phyloP scores from a whole-genome alignment of 2,888 invertebrate species.

The Eulithis prunata region DNA sequence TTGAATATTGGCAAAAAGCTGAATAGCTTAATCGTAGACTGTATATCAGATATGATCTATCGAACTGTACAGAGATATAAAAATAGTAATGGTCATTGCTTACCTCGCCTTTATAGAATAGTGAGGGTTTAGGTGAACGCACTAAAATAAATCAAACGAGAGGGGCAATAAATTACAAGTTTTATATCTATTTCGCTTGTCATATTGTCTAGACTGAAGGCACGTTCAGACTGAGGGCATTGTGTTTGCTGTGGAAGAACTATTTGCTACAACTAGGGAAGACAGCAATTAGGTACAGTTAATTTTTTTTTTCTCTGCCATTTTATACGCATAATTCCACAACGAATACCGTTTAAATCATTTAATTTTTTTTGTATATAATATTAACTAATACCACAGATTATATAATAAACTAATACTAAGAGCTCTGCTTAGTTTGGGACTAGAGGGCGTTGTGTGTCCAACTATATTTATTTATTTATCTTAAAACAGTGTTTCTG shows the following conservation, averaged over 20 bases:
- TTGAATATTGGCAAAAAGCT: slow-evolving; percentile 23
- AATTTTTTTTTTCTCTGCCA: no score
- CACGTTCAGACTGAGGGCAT: not conserved
- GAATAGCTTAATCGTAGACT: not conserved
- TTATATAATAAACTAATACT: no score
- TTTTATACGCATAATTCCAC: no score
- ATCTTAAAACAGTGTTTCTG: no score
- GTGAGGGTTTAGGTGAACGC: not conserved
- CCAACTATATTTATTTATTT: no score
- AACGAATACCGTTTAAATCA: no score
- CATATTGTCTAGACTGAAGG: not conserved
- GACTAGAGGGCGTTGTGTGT: no score
- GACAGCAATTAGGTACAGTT: no score
- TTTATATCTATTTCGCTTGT: not conserved
- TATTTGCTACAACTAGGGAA: no score
- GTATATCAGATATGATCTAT: not conserved
- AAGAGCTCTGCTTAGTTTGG: no score
- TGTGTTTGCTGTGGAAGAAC: not conserved
- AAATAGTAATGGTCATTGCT: not conserved
- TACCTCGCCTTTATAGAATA: not conserved
- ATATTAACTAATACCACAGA: no score
- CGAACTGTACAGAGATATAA: not conserved
- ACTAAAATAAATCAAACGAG: not conserved
- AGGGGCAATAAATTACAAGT: not conserved
- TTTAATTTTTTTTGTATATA: no score